Percentiles rank a stretch among this genome's conserved stretches.
These are phyloP conservation scores for Neomonachus schauinslandi DNA, from an alignment of 2,113 vertebrate genomes.

Conservation along the genomic window DNA sequence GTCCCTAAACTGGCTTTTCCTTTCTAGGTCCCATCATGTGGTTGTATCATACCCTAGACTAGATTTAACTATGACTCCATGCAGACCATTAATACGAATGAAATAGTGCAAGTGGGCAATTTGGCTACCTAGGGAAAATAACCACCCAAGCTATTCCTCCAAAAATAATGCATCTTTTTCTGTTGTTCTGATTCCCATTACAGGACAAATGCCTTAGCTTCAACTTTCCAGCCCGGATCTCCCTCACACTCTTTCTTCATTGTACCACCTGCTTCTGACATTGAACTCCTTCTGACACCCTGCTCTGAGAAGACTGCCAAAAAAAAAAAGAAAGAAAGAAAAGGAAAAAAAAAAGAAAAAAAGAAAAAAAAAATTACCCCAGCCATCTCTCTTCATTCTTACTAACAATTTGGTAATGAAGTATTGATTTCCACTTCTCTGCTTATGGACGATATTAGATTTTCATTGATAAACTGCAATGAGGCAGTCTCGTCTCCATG, in stretches of 20 bases:
- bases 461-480: slow-evolving; percentile 99
- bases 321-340: slow-evolving; percentile 82
- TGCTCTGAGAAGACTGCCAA: slow-evolving; percentile 91
- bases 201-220: slow-evolving; percentile 89
- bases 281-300: slow-evolving; percentile 94
- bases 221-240: slow-evolving; percentile 84
- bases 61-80: not conserved
- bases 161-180: not conserved
- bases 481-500: slow-evolving; percentile 92
- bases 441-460: slow-evolving; percentile 99
- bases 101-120: accelerated
- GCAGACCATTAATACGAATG: not conserved
- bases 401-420: slow-evolving; percentile 99
- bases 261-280: slow-evolving; percentile 90
- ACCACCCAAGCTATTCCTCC: not conserved
- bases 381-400: slow-evolving; percentile 97
- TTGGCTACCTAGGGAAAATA: not conserved
- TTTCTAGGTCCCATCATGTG: not conserved
- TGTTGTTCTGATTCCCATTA: slow-evolving; percentile 78
- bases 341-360: slow-evolving; percentile 86
- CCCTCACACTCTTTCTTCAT: slow-evolving; percentile 86
- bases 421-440: slow-evolving; percentile 99
- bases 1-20: not conserved
- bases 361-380: slow-evolving; percentile 86
- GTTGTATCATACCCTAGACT: not conserved